phyloP scores from a whole-genome alignment of 2,113 vertebrate species.

The Bagarius yarrelli region DNA sequence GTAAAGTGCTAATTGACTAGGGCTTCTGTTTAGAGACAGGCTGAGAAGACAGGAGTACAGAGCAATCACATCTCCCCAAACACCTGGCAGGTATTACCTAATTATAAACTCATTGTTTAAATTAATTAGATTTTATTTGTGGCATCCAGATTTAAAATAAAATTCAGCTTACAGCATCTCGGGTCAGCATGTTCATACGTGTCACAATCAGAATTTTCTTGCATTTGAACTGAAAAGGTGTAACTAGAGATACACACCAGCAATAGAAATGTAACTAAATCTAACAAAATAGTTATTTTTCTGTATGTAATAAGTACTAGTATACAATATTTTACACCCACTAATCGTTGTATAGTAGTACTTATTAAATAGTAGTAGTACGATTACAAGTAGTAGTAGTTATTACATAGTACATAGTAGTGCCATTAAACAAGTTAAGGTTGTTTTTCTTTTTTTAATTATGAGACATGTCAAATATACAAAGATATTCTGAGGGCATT shows the following conservation, averaged over 20 bases:
- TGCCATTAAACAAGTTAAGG: too few species aligned
- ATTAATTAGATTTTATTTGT: neutral
- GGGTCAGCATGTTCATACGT: neutral
- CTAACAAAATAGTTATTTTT: neutral
- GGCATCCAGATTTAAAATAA: too few species aligned
- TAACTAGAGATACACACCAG: neutral
- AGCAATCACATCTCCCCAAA: neutral
- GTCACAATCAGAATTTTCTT: neutral
- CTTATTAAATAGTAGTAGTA: too few species aligned
- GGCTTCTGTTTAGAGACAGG: too few species aligned
- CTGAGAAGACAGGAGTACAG: too few species aligned
- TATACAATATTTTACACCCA: too few species aligned
- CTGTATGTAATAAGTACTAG: neutral
- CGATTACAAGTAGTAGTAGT: too few species aligned
- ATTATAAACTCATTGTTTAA: neutral
- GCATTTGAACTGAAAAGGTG: neutral
- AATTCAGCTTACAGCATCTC: too few species aligned
- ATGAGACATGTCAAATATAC: constrained; percentile 47
- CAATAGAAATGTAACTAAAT: neutral
- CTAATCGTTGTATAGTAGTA: too few species aligned
- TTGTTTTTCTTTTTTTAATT: constrained; percentile 52
- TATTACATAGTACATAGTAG: too few species aligned
- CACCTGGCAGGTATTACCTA: neutral
- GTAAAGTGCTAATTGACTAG: too few species aligned
- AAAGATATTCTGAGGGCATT: neutral